These are phyloP conservation scores for Formica aserva DNA, from an alignment of 2,888 invertebrate species.

Conservation along the genomic window DNA sequence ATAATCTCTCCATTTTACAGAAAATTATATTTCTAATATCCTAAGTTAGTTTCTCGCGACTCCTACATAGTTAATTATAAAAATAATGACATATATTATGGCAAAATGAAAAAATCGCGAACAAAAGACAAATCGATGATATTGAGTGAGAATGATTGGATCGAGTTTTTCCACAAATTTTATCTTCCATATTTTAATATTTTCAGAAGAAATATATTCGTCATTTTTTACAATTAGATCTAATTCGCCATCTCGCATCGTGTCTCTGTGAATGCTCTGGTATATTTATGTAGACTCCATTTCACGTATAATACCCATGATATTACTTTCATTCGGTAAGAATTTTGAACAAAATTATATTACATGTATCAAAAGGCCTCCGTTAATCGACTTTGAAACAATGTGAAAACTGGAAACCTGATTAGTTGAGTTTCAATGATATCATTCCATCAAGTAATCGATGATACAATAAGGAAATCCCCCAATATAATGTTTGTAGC, in stretches of 20 bases:
- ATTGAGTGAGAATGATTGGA: too few relatives aligned
- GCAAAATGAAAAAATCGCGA: too few relatives aligned
- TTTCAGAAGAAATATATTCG: conserved; percentile 9
- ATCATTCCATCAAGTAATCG: not conserved
- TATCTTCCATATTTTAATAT: not conserved
- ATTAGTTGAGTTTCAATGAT: not conserved
- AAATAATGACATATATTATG: too few relatives aligned
- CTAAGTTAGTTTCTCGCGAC: too few relatives aligned
- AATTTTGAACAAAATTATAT: conserved; percentile 7
- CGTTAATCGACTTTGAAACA: conserved; percentile 25
- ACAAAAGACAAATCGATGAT: too few relatives aligned
- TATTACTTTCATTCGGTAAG: conserved; percentile 11
- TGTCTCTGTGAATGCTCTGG: not conserved
- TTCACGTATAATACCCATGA: conserved; percentile 1
- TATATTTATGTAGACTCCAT: not conserved
- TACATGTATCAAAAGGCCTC: not conserved
- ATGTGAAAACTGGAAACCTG: not conserved
- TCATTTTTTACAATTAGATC: conserved; percentile 57
- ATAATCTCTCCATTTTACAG: too few relatives aligned
- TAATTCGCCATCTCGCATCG: conserved; percentile 35
- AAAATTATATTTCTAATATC: too few relatives aligned
- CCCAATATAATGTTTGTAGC: not conserved
- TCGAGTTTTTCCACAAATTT: not conserved
- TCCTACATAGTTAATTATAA: too few relatives aligned
- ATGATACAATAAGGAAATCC: not conserved